Percentiles rank a stretch among this genome's conserved stretches.
These are phyloP conservation scores for Arenaria interpres DNA, from an alignment of 2,113 vertebrate species.

Conservation along the genomic window DNA sequence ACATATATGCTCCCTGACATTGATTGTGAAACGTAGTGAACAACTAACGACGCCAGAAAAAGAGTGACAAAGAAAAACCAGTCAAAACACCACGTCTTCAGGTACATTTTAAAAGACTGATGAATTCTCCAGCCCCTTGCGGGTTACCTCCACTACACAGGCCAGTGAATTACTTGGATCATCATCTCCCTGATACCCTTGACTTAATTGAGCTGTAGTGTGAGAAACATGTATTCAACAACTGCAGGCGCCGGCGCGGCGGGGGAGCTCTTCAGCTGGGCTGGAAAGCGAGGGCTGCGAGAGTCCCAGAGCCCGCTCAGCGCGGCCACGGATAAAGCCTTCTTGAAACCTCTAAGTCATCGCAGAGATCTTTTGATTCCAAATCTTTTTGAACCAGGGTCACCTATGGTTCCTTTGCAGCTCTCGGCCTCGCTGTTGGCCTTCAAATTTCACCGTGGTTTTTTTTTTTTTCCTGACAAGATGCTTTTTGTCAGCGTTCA, in stretches of 20 bases:
- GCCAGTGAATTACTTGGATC: background rate
- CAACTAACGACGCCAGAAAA: background rate
- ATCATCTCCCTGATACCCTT: background rate
- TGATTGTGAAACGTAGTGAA: background rate
- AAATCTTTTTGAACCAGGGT: background rate
- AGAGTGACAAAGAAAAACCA: background rate
- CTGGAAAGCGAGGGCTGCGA: background rate
- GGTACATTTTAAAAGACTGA: background rate
- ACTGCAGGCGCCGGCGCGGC: background rate
- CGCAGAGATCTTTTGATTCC: background rate
- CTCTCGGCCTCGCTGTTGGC: background rate
- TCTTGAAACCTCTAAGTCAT: background rate
- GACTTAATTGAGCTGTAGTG: background rate
- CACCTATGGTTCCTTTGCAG: background rate
- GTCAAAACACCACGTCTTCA: background rate
- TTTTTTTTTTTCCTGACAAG: background rate
- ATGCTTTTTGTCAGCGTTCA: background rate
- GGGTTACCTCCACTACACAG: background rate
- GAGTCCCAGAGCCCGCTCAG: background rate
- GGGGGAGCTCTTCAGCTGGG: conserved; percentile 6
- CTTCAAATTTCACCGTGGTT: background rate
- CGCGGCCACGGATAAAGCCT: background rate
- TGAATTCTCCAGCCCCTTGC: background rate
- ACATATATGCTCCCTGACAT: rapidly evolving
- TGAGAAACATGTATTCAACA: background rate